phyloP scores from a whole-genome alignment of 2,888 invertebrate genomes.

The Dichetophora obliterata region DNA sequence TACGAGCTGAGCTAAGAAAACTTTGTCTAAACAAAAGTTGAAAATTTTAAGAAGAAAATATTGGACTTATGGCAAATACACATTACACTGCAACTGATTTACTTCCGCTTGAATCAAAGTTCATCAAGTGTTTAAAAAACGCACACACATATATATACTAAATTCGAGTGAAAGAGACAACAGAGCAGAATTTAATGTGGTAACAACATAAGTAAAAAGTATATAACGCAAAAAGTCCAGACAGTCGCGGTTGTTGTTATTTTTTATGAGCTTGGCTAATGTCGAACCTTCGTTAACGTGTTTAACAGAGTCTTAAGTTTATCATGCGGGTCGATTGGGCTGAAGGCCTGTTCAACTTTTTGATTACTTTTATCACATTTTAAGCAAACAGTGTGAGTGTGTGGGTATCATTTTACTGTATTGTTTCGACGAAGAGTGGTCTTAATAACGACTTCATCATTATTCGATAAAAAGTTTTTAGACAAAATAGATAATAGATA shows the following conservation, averaged over 20 bases:
- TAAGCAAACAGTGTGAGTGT: no score
- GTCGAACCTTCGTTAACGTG: conserved; percentile 11
- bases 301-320: background rate
- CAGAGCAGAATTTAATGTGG: background rate
- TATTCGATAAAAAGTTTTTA: background rate
- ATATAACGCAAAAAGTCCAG: background rate
- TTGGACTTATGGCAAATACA: no score
- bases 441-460: background rate
- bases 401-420: no score
- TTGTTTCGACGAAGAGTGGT: no score
- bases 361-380: background rate
- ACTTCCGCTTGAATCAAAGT: no score
- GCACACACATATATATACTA: background rate
- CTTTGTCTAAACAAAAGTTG: no score
- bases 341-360: background rate
- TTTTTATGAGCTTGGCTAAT: no score
- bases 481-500: background rate
- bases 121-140: no score
- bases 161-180: background rate
- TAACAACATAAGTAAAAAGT: background rate
- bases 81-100: no score
- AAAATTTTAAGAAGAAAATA: no score
- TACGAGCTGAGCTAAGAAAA: no score
- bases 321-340: background rate
- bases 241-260: background rate